Evolutionary conservation across 1,140 invertebrate species (phyloP), one percentile per base, ranked within the genome.

Genomic region (Rhynchophorus ferrugineus): DNA sequence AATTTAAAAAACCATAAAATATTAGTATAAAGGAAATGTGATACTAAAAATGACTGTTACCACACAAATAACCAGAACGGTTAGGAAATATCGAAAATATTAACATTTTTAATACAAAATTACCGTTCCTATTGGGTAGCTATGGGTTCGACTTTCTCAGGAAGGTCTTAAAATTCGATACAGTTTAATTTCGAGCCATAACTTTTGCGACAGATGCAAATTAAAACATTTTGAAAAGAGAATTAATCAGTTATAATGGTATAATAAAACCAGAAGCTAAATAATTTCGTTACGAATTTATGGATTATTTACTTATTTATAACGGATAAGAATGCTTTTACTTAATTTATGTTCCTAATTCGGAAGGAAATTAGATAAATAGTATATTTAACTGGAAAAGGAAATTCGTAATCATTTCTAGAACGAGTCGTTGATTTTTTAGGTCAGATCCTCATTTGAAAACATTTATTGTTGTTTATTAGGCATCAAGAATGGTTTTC

Each of bases 121-220:
- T 6, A 29, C 24, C 11, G 24, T 29, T 29, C 24, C 24, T 29
- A 11, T 29, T 29, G 24, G n/a, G 49, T 7, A 16, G 17, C 16
- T 13, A 14, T 22, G 34, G 44, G 50, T 45, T 53, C 39, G 50
- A 53, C 50, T 53, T 53, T 39, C 44, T 46, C 50, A 33, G 29
- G 46, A 45, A 46, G 35, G 24, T 36, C 43, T 46, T 53, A 53
- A 46, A 53, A 46, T 44, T 53, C 50, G 50, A 53, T 53, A 46
- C 41, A 45, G 44, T 53, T 46, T 53, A 53, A 53, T 53, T 53
- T 53, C 21, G 44, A 11, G 43, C 50, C 50, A 53, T 53, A 53
- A 53, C 50, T 53, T 46, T 42, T 53, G 50, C 50, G 50, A 53
- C 50, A 53, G 50, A 53, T 53, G 50, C 50, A 35, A 53, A 53